Evolutionary conservation across 2,113 vertebrate species (phyloP), one percentile per base, ranked within the genome.

Genomic region (Siphamia tubifer): DNA sequence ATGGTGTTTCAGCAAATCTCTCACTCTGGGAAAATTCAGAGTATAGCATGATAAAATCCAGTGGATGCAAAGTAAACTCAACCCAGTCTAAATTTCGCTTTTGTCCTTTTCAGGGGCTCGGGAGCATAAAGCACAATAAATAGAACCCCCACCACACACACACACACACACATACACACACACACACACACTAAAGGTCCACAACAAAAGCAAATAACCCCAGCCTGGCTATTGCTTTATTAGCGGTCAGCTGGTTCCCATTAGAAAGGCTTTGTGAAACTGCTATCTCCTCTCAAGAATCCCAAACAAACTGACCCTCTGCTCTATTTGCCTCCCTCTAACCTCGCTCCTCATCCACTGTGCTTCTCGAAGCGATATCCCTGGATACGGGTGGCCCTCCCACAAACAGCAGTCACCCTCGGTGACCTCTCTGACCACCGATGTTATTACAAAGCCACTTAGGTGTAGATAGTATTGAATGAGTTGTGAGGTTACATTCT

Each of bases 191-290:
- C 55, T 36, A 67, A 82, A 79, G 32, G 71, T 84, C 75, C 54
- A 81, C 58, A 82, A 87, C 80, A 86, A 88, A 88, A 79, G 74
- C 87, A 90, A 91, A 88, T 68, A 82, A 49, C 68, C 49, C 40
- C 53, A 35, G 74, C 48, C 43, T 68, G 68, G 61, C 75, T n/a
- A 52, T 70, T 48, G 82, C 73, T 81, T 82, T 83, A 81, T 89
- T 87, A 79, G 56, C 20, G 7, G 69, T 83, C 89, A 90, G 86
- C 84, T 88, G 90, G 83, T 79, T 90, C 77, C 87, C 85, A 88
- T 91, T 92, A 89, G 86, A 83, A 76, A 53, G 64, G 60, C 80
- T 89, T 82, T 91, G 89, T 87, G 87, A 90, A n/a, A 85, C 76
- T 79, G 73, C 83, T 87, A 74, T 89, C 75, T 82, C 73, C 65